A percentile compares a stretch with the other conserved stretches of the same genome.
Evolutionary conservation across 2,888 invertebrate species (phyloP).

Genomic region (Frankliniella intonsa): DNA sequence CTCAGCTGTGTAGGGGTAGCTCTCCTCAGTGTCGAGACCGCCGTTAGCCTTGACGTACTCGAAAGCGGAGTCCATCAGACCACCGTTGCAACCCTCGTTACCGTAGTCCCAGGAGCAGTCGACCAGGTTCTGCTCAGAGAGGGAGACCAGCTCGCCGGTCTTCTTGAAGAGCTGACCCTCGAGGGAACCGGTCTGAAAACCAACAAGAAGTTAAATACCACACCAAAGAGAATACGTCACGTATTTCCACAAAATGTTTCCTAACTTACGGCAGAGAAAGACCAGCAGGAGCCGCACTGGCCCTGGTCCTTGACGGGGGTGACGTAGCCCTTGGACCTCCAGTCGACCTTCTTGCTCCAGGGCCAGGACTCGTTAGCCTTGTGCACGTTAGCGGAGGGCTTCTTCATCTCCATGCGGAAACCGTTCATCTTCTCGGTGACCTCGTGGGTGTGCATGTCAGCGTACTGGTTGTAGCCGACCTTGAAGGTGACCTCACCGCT

Average conservation of each 20-base stretch:
- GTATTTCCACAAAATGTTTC: background rate
- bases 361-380: constrained; percentile 47
- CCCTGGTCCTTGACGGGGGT: constrained; percentile 86
- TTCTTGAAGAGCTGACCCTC: constrained; percentile 53
- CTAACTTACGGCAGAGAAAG: constrained; percentile 73
- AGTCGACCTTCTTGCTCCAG: constrained; percentile 61
- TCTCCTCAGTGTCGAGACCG: constrained; percentile 55
- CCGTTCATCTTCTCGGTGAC: constrained; percentile 65
- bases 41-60: constrained; percentile 49
- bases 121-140: constrained; percentile 55
- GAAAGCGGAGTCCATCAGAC: constrained; percentile 52
- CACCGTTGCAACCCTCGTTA: constrained; percentile 52
- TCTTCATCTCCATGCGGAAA: constrained; percentile 52
- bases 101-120: constrained; percentile 48
- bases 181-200: constrained; percentile 52
- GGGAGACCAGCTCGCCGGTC: constrained; percentile 49
- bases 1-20: constrained; percentile 51
- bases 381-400: constrained; percentile 40
- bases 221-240: background rate
- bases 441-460: constrained; percentile 81
- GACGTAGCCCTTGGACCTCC: constrained; percentile 79
- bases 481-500: constrained; percentile 62
- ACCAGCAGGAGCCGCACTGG: constrained; percentile 73
- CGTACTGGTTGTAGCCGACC: constrained; percentile 73
- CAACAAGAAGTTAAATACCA: background rate